phyloP scores from a whole-genome alignment of 1,140 invertebrate genomes.

The Drosophila equinoxialis region DNA sequence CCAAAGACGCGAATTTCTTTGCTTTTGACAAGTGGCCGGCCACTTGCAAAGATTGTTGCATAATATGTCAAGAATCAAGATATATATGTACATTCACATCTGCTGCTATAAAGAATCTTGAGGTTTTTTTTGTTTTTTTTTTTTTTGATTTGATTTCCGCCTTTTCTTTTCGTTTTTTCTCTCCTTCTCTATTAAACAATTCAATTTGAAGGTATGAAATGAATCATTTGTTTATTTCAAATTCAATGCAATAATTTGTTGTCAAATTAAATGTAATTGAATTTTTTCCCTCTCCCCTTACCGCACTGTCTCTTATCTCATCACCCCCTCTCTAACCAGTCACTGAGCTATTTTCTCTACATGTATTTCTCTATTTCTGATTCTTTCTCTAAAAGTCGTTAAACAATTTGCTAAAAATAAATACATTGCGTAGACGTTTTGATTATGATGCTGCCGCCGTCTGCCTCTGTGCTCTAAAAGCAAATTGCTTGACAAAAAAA shows the following conservation, averaged over 20 bases:
- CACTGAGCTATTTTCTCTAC: no score
- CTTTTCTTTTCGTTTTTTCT: slow-evolving; percentile 32
- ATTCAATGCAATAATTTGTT: slow-evolving; percentile 32
- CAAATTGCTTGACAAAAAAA: slow-evolving; percentile 30
- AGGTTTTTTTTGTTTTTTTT: slow-evolving; percentile 31
- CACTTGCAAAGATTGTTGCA: slow-evolving; percentile 63
- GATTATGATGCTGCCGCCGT: slow-evolving; percentile 4
- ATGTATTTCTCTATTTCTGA: slow-evolving; percentile 29
- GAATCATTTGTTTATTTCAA: slow-evolving; percentile 46
- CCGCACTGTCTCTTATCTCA: no score
- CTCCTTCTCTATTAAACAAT: slow-evolving; percentile 20
- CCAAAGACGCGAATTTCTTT: slow-evolving; percentile 43
- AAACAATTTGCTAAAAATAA: slow-evolving; percentile 80
- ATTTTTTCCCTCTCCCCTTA: no score
- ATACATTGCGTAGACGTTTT: slow-evolving; percentile 67
- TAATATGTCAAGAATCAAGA: slow-evolving; percentile 35
- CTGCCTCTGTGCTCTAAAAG: slow-evolving; percentile 7
- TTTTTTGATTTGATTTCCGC: slow-evolving; percentile 49
- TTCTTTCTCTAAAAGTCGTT: slow-evolving; percentile 59
- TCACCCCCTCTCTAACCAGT: no score
- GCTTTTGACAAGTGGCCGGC: slow-evolving; percentile 57
- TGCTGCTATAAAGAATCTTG: slow-evolving; percentile 11
- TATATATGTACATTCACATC: neutral
- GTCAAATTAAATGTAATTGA: slow-evolving; percentile 21
- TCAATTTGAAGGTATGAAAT: slow-evolving; percentile 19